phyloP scores from a whole-genome alignment of 2,113 vertebrate species.

The Ceyx cyanopectus region DNA sequence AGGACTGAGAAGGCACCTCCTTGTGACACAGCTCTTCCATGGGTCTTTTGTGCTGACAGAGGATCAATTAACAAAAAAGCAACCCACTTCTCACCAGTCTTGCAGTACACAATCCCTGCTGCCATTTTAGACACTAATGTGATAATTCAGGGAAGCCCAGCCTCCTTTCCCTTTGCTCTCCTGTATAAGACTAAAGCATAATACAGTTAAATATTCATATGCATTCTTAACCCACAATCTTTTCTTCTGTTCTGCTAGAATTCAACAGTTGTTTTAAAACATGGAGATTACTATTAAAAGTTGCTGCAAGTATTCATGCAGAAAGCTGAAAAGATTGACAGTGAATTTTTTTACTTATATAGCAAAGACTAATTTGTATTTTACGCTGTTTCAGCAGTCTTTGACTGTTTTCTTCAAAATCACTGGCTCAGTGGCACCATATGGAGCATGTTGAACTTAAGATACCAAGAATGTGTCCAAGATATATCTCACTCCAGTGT shows the following conservation, averaged over 20 bases:
- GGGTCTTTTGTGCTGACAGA: neutral
- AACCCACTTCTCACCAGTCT: neutral
- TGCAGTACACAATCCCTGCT: neutral
- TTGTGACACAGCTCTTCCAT: neutral
- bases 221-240: neutral
- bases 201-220: neutral
- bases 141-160: neutral
- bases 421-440: conserved; percentile 76
- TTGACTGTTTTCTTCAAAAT: conserved; percentile 75
- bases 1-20: neutral
- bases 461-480: conserved; percentile 77
- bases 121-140: neutral
- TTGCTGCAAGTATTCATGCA: conserved; percentile 52
- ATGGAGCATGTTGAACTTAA: conserved; percentile 77
- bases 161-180: neutral
- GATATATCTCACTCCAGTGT: conserved; percentile 77
- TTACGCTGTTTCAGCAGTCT: conserved; percentile 74
- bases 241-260: conserved; percentile 2
- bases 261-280: conserved; percentile 53
- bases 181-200: neutral
- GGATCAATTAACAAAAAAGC: neutral
- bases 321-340: conserved; percentile 66
- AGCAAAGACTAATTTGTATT: conserved; percentile 72
- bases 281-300: conserved; percentile 29
- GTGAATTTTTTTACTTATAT: conserved; percentile 60